Base-by-base conservation (phyloP, 2,797 vertebrate genomes). In the Allobates femoralis region DNA sequence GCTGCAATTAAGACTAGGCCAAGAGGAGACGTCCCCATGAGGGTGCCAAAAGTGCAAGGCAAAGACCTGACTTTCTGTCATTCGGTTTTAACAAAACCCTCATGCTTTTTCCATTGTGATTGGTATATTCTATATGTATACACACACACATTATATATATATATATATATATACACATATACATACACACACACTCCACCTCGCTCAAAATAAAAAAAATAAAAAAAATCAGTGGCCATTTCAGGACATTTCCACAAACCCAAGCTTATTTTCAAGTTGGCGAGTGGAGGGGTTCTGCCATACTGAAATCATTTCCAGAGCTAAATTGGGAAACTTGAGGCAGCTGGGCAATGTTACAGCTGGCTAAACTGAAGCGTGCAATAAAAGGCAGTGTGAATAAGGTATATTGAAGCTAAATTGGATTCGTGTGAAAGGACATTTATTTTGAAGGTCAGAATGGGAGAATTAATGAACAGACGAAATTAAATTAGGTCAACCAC, bases 1-100 rank as follows among this genome's bases (percentile, higher is more conserved):
- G 93, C 95, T 92, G 93, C 95, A 96, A 95, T 96, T 95, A 97
- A 97, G 93, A 94, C 90, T 82, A 91, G 94, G 94, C 95, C 95
- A 96, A 96, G 95, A 93, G 92, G 93, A 94, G 94, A 94, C 96
- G 95, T 97, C 96, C 96, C 95, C 95, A 90, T 94, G 96, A 97
- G 96, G 95, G 94, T 92, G 93, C 93, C 95, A 96, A 96, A 96
- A 97, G 96, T 96, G 95, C 95, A 96, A 95, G 93, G 93, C 93
- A 92, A 91, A 86, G 95, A 95, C 93, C 92, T 96, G 92, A 91
- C 95, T 96, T 96, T 95, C 95, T 94, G 83, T 89, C 86, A 88
- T 88, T 93, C 86, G 55, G 1, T 88, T 0, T 50, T 75, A 81
- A 83, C 89, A 11, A 76, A 26, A 37, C 73, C 88, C 90, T 67